phyloP scores from a whole-genome alignment of 2,888 invertebrate species.

The Elmis aenea region DNA sequence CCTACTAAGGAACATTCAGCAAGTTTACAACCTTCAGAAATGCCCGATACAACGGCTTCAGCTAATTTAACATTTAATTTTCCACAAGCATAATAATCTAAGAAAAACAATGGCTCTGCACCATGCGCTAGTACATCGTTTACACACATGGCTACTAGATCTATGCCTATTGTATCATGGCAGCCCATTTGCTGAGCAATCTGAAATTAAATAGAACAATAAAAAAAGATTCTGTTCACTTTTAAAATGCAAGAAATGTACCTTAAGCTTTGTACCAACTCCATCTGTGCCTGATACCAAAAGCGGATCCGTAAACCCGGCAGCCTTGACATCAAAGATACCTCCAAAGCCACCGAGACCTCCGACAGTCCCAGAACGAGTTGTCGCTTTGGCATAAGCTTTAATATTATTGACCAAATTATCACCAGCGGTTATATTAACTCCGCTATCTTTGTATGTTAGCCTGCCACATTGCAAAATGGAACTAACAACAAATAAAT shows the following conservation, averaged over 20 bases:
- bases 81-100: slow-evolving; percentile 96
- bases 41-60: slow-evolving; percentile 74
- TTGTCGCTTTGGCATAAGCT: slow-evolving; percentile 73
- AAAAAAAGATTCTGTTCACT: not conserved
- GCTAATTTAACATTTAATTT: slow-evolving; percentile 73
- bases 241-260: too few relatives aligned
- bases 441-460: slow-evolving; percentile 87
- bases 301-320: slow-evolving; percentile 71
- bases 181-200: slow-evolving; percentile 74
- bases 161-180: slow-evolving; percentile 85
- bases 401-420: slow-evolving; percentile 78
- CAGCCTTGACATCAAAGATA: slow-evolving; percentile 78
- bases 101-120: slow-evolving; percentile 91
- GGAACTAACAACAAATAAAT: slow-evolving; percentile 40
- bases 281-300: slow-evolving; percentile 94
- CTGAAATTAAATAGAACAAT: slow-evolving; percentile 48
- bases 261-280: slow-evolving; percentile 94
- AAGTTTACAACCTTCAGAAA: slow-evolving; percentile 80
- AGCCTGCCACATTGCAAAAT: slow-evolving; percentile 58
- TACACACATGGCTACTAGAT: slow-evolving; percentile 96
- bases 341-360: slow-evolving; percentile 92
- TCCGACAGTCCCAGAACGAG: slow-evolving; percentile 73
- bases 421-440: slow-evolving; percentile 91
- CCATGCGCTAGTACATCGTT: slow-evolving; percentile 95
- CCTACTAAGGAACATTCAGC: slow-evolving; percentile 87